phyloP scores from a whole-genome alignment of 2,888 invertebrate species.

The Hypsopygia costalis region DNA sequence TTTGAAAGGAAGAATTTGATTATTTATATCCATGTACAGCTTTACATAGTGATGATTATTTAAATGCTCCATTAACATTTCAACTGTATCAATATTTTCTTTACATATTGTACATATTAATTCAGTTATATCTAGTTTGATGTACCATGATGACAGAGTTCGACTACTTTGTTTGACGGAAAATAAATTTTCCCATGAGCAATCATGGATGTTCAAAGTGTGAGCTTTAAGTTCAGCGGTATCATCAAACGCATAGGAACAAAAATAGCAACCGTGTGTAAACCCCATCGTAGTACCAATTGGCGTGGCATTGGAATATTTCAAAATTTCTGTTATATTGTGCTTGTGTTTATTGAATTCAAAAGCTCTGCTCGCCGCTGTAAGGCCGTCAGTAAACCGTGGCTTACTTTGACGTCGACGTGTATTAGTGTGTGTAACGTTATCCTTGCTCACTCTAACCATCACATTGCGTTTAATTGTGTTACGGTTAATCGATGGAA shows the following conservation, averaged over 20 bases:
- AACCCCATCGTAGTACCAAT: not conserved
- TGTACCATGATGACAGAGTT: conserved; percentile 30
- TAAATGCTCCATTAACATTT: conserved; percentile 29
- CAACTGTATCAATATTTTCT: conserved; percentile 17
- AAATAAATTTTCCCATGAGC: conserved; percentile 20
- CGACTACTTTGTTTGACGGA: conserved; percentile 32
- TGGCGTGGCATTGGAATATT: not conserved
- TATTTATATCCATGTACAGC: conserved; percentile 30
- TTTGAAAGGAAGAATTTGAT: conserved; percentile 45
- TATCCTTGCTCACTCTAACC: too few species aligned
- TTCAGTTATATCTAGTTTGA: conserved; percentile 43
- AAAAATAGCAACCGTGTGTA: not conserved
- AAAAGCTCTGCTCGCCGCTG: too few species aligned
- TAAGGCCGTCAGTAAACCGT: too few species aligned
- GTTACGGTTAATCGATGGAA: too few species aligned
- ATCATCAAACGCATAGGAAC: not conserved
- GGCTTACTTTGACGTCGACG: too few species aligned
- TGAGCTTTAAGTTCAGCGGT: not conserved
- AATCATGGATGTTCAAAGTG: conserved; percentile 11
- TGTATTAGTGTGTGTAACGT: too few species aligned
- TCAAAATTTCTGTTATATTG: not conserved
- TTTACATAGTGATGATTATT: conserved; percentile 23
- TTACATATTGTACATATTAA: conserved; percentile 23
- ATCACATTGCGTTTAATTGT: too few species aligned
- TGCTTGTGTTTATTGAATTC: not conserved